phyloP scores from a whole-genome alignment of 2,113 vertebrate species.

The Muscicapa adusta region DNA sequence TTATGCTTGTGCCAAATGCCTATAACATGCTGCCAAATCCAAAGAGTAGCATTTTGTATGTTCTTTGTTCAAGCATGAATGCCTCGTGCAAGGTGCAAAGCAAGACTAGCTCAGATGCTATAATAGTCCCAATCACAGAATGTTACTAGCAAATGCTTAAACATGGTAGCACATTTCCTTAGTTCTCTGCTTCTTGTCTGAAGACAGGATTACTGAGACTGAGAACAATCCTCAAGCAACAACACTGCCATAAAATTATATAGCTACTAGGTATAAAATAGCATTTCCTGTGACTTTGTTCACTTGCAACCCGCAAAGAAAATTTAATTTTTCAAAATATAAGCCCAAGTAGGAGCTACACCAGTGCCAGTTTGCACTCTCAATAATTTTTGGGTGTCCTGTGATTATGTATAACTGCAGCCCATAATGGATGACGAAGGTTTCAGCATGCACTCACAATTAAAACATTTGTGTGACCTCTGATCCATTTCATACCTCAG shows the following conservation, averaged over 20 bases:
- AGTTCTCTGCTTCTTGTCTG: background rate
- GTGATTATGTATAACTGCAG: background rate
- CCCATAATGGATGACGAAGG: background rate
- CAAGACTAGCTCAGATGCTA: background rate
- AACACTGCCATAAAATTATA: background rate
- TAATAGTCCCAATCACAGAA: background rate
- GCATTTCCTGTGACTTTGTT: background rate
- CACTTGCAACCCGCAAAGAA: background rate
- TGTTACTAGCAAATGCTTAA: background rate
- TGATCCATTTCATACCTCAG: background rate
- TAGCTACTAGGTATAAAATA: background rate
- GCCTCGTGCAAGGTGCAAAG: constrained; percentile 42
- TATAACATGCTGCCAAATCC: background rate
- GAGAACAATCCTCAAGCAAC: background rate
- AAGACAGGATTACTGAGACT: background rate
- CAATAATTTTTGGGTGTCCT: background rate
- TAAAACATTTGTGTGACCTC: background rate
- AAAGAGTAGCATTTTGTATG: constrained; percentile 8
- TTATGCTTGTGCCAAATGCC: background rate
- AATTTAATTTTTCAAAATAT: background rate
- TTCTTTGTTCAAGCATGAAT: constrained; percentile 40
- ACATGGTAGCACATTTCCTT: background rate
- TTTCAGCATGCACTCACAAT: background rate
- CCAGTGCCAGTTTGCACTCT: background rate
- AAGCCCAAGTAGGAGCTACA: background rate